Percentiles rank a stretch among this genome's conserved stretches.
phyloP scores from a whole-genome alignment of 2,113 vertebrate genomes.

The Lontra canadensis region DNA sequence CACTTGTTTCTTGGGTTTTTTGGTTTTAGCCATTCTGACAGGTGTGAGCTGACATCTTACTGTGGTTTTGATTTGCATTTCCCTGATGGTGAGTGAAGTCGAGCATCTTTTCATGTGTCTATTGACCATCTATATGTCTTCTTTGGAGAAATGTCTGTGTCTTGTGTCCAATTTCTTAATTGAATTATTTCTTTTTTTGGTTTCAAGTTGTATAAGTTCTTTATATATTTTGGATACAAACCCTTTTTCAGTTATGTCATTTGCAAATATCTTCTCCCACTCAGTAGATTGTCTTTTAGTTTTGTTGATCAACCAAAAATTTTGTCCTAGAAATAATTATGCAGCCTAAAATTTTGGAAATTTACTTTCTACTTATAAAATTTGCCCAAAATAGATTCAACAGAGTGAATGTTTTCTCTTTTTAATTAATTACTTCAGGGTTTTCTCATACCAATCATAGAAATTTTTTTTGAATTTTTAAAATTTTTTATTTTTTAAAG shows the following conservation, averaged over 20 bases:
- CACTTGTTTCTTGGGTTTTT: neutral
- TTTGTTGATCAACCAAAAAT: neutral
- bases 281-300: neutral
- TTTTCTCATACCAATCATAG: slow-evolving; percentile 29
- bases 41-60: neutral
- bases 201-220: neutral
- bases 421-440: neutral
- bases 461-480: neutral
- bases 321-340: slow-evolving; percentile 54
- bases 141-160: neutral
- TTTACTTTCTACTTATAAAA: slow-evolving; percentile 16
- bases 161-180: neutral
- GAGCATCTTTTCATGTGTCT: neutral
- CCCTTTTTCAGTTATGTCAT: neutral
- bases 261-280: neutral
- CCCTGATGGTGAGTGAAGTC: neutral
- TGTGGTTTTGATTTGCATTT: neutral
- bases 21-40: neutral
- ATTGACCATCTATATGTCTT: neutral
- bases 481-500: no score
- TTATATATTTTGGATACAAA: neutral
- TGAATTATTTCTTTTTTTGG: neutral
- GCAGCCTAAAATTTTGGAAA: neutral
- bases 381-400: neutral
- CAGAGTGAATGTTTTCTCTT: neutral